These are phyloP conservation scores for Hyperopisus bebe DNA, from an alignment of 2,113 vertebrate species.

Conservation along the genomic window DNA sequence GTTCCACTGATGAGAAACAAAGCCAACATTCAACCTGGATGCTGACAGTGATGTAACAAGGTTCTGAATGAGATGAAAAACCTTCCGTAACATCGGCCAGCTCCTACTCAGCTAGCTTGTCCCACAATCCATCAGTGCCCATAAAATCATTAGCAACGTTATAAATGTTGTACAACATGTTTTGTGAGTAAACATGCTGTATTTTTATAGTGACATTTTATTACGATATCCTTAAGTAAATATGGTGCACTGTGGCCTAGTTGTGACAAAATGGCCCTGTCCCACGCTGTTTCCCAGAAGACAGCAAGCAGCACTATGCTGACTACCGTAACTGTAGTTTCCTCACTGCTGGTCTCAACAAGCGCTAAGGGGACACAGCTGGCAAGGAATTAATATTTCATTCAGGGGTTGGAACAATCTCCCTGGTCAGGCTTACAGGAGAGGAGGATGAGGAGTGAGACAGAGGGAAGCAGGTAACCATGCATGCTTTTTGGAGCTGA, in stretches of 20 bases:
- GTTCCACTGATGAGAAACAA: not conserved
- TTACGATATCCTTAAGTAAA: not conserved
- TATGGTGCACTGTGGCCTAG: not conserved
- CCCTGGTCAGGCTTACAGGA: not conserved
- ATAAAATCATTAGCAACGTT: not conserved
- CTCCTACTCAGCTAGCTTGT: not conserved
- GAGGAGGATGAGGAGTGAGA: not conserved
- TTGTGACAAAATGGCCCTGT: no score
- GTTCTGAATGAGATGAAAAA: not conserved
- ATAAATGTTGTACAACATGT: not conserved
- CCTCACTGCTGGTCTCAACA: not conserved
- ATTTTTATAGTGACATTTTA: not conserved
- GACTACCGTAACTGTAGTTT: not conserved
- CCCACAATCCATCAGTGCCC: not conserved
- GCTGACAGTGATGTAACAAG: not conserved
- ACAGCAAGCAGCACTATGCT: not conserved
- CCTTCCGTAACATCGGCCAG: not conserved
- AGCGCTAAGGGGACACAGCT: not conserved
- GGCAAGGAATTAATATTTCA: not conserved
- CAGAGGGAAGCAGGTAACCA: not conserved
- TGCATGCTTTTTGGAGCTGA: not conserved
- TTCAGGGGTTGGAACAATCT: not conserved
- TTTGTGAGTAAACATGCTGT: not conserved
- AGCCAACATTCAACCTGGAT: not conserved
- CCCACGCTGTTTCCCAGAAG: not conserved